Conservation (phyloP, 1,140 invertebrate species). For the Sesamia nonagrioides region DNA sequence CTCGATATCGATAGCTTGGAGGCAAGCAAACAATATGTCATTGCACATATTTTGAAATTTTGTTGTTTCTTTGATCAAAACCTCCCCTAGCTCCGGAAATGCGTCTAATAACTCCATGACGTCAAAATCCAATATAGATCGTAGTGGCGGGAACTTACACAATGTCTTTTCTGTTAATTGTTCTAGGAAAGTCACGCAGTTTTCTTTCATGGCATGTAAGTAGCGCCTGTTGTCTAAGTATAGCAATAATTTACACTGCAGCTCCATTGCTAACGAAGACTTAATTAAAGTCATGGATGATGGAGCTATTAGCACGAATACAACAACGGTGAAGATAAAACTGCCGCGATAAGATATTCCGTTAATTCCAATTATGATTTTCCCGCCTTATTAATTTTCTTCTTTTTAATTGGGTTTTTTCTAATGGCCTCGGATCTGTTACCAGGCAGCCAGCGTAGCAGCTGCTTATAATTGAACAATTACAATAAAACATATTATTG, state of each 20-base stretch:
- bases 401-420: constrained; percentile 5
- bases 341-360: background rate
- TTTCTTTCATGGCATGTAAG: constrained; percentile 67
- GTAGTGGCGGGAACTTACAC: constrained; percentile 74
- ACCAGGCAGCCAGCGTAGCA: background rate
- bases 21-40: constrained; percentile 73
- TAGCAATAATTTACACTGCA: constrained; percentile 69
- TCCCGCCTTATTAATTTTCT: constrained; percentile 14
- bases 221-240: constrained; percentile 74
- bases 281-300: constrained; percentile 8
- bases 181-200: constrained; percentile 68
- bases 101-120: constrained; percentile 73
- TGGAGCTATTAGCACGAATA: background rate
- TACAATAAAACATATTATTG: no score
- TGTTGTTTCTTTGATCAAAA: constrained; percentile 72
- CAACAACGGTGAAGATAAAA: constrained; percentile 7
- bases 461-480: no score
- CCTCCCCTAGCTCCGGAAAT: constrained; percentile 66
- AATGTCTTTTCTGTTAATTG: constrained; percentile 64
- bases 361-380: background rate
- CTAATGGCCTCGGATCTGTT: background rate
- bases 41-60: constrained; percentile 70
- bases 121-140: constrained; percentile 72
- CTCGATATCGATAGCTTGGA: constrained; percentile 66
- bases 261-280: constrained; percentile 56